A percentile compares a stretch with the other conserved stretches of the same genome.
Conservation (phyloP, 2,888 invertebrate genomes). For the Monoplex corrugatus region DNA sequence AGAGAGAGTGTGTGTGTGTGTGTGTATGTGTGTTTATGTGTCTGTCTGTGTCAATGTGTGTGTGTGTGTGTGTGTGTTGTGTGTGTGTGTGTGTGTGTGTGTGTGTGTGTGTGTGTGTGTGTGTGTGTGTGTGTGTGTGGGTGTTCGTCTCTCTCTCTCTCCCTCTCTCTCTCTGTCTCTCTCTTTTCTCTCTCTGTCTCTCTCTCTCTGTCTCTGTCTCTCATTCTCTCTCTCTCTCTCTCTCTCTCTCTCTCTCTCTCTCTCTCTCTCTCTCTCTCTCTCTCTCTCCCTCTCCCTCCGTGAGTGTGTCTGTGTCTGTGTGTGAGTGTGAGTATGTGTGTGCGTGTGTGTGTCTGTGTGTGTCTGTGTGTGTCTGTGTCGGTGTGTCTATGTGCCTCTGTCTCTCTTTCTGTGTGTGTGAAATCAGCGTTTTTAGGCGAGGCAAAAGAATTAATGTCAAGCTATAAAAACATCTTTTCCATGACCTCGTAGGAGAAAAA, state of each 20-base stretch:
- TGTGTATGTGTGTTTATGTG: background rate
- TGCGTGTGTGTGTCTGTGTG: background rate
- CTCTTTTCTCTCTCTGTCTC: background rate
- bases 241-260: background rate
- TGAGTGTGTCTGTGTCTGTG: background rate
- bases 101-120: background rate
- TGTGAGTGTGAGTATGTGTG: background rate
- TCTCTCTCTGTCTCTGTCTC: background rate
- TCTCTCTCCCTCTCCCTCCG: slow-evolving; percentile 1
- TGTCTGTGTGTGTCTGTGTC: slow-evolving; percentile 33
- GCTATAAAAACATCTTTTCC: too few species aligned
- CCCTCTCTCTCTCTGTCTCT: background rate
- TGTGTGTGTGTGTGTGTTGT: background rate
- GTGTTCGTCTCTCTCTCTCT: background rate
- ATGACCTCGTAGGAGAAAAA: too few species aligned
- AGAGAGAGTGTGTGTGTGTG: background rate
- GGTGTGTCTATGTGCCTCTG: slow-evolving; percentile 1
- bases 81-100: background rate
- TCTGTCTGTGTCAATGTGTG: background rate
- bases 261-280: background rate
- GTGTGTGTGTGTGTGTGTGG: background rate
- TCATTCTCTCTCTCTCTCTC: background rate
- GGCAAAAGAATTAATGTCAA: too few species aligned
- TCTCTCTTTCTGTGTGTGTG: slow-evolving; percentile 9
- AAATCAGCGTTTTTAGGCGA: too few species aligned